These are phyloP conservation scores for Medauroidea extradentata DNA, from an alignment of 1,140 invertebrate genomes.

Conservation along the genomic window DNA sequence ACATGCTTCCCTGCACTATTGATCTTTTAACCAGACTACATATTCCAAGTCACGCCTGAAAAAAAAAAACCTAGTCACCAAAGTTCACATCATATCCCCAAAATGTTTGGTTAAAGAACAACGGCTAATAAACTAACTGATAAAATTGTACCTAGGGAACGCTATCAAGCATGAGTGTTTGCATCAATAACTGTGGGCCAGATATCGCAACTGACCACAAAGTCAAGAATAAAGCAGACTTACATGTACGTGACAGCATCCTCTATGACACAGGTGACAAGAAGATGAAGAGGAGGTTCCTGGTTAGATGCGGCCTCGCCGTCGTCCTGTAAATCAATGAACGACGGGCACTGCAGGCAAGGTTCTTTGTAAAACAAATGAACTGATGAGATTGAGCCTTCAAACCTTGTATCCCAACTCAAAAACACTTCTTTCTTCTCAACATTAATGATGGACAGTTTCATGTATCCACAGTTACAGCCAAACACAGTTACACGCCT, in stretches of 20 bases:
- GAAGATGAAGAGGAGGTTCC: slow-evolving; percentile 46
- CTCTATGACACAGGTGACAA: slow-evolving; percentile 55
- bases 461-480: slow-evolving; percentile 59
- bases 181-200: too few species aligned
- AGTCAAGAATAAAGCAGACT: too few species aligned
- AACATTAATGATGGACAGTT: slow-evolving; percentile 50
- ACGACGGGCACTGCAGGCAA: neutral
- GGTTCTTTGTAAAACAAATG: slow-evolving; percentile 43
- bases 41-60: too few species aligned
- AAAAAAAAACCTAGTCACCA: too few species aligned
- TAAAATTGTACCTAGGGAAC: too few species aligned
- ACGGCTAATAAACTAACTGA: too few species aligned
- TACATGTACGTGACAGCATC: slow-evolving; percentile 57
- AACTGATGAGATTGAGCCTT: slow-evolving; percentile 55
- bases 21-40: too few species aligned
- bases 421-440: slow-evolving; percentile 45
- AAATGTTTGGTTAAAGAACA: too few species aligned
- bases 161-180: too few species aligned
- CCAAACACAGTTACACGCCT: slow-evolving; percentile 57
- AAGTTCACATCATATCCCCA: too few species aligned
- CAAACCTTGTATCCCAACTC: slow-evolving; percentile 51
- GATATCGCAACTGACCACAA: too few species aligned
- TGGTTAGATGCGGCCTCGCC: neutral
- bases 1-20: too few species aligned
- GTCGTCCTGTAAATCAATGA: neutral